Evolutionary conservation across 2,888 invertebrate species (phyloP), one percentile per base, ranked within the genome.

Genomic region (Tetragonula carbonaria): DNA sequence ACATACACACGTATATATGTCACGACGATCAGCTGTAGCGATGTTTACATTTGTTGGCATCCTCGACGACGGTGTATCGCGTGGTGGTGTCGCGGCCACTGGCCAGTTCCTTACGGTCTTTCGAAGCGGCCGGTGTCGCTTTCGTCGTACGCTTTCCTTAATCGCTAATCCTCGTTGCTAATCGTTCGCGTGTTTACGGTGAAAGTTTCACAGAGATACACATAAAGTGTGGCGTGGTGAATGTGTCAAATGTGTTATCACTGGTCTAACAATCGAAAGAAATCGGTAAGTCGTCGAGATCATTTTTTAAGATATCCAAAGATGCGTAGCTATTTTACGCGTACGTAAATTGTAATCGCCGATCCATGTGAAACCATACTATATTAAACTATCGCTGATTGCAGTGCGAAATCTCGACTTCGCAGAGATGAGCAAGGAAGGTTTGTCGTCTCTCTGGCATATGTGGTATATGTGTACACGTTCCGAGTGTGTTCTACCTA

Each of bases 1-100:
- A 55, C 13, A 33, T 55, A 72, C 21, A 55, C 65, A 21, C 18
- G 28, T 70, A 70, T 51, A 66, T 70, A 80, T 72, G 71, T 74
- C 72, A 75, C 33, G 55, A 65, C 65, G 87, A 92, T 92, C 91
- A 92, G 92, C 92, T 92, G 91, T 90, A 82, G 80, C 83, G 82
- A 78, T 92, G 91, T 92, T 92, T 92, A 92, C 92, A 91, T 92
- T 92, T 77, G 87, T 86, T 86, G 85, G 84, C 80, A 86, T 87
- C 87, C 84, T 82, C 84, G 82, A 70, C 73, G 87, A 78, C 82
- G 83, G 81, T 80, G 45, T 78, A 66, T 72, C 84, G 86, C 62
- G 67, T 87, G 88, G 88, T 89, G 91, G 90, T 88, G 86, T 80
- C 81, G 86, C 77, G 83, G 87, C 85, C 86, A 85, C 82, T 84